These are phyloP conservation scores for Bombus ignitus DNA, from an alignment of 1,140 invertebrate genomes.

Conservation along the genomic window DNA sequence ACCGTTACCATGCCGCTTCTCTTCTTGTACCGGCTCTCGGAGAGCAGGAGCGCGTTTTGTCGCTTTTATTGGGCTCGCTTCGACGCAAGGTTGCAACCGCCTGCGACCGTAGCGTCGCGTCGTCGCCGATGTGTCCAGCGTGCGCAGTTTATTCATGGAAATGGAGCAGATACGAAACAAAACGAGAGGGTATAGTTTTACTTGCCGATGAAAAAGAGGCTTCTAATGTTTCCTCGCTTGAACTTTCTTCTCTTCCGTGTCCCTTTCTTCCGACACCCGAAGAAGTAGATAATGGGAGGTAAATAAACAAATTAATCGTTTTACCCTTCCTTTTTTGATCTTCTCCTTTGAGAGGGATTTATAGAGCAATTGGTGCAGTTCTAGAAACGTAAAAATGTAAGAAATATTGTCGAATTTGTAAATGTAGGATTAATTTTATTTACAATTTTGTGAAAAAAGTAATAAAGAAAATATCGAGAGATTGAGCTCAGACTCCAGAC, in stretches of 20 bases:
- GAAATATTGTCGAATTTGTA: too few relatives aligned
- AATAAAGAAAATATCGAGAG: background rate
- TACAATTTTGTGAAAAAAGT: background rate
- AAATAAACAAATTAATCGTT: background rate
- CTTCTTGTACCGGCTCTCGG: conserved; percentile 12
- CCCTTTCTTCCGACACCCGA: background rate
- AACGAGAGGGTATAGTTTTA: conserved; percentile 49
- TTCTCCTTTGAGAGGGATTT: background rate
- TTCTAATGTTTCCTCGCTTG: conserved; percentile 33
- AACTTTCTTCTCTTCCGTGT: background rate
- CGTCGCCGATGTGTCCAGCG: background rate
- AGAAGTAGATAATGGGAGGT: accelerated
- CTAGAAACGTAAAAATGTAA: background rate
- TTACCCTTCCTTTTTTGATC: too few relatives aligned
- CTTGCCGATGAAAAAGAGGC: conserved; percentile 35
- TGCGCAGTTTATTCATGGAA: conserved; percentile 41
- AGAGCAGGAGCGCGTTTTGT: conserved; percentile 24
- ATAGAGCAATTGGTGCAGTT: background rate
- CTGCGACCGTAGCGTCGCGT: background rate
- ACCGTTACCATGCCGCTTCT: conserved; percentile 53
- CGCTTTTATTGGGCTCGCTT: conserved; percentile 39
- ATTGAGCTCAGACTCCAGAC: background rate
- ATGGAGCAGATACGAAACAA: conserved; percentile 50
- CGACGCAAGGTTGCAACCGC: conserved; percentile 43
- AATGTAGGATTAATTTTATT: background rate